phyloP scores from a whole-genome alignment of 23 tunicate genomes.

The Pegea sp. region DNA sequence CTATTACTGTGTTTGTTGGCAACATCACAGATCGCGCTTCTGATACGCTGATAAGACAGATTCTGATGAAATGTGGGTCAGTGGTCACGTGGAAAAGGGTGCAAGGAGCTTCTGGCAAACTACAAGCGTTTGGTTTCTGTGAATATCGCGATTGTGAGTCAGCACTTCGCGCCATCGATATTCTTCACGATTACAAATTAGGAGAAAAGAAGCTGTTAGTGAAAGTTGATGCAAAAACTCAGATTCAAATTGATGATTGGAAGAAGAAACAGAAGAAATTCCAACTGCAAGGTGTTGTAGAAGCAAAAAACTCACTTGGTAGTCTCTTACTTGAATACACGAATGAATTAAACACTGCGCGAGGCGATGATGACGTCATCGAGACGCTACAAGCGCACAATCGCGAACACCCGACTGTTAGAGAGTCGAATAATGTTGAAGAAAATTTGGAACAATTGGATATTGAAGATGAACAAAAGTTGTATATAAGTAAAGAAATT shows the following conservation, averaged over 20 bases:
- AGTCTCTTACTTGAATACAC: conserved; percentile 38
- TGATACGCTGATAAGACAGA: conserved; percentile 82
- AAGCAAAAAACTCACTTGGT: conserved; percentile 15
- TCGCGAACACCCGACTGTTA: conserved; percentile 34
- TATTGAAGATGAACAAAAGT: conserved; percentile 61
- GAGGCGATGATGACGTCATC: conserved; percentile 3
- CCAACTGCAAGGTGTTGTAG: conserved; percentile 24
- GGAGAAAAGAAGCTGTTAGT: conserved; percentile 79
- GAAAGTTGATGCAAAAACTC: conserved; percentile 94
- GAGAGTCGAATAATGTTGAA: conserved; percentile 28
- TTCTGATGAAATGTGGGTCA: conserved; percentile 89
- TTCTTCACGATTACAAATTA: conserved; percentile 46
- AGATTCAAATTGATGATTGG: conserved; percentile 84
- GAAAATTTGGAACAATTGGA: conserved; percentile 54
- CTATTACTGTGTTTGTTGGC: conserved; percentile 94
- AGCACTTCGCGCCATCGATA: conserved; percentile 72
- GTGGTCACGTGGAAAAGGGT: conserved; percentile 93
- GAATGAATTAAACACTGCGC: conserved; percentile 28
- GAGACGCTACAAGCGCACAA: conserved; percentile 6
- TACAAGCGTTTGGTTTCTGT: conserved; percentile 97
- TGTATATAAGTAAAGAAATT: conserved; percentile 76
- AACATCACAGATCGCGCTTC: conserved; percentile 93
- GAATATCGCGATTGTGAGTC: conserved; percentile 91
- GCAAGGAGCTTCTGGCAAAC: conserved; percentile 90
- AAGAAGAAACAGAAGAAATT: conserved; percentile 48